Percentiles rank a stretch among this genome's conserved stretches.
phyloP scores from a whole-genome alignment of 2,888 invertebrate genomes.

The Hydraecia micacea region DNA sequence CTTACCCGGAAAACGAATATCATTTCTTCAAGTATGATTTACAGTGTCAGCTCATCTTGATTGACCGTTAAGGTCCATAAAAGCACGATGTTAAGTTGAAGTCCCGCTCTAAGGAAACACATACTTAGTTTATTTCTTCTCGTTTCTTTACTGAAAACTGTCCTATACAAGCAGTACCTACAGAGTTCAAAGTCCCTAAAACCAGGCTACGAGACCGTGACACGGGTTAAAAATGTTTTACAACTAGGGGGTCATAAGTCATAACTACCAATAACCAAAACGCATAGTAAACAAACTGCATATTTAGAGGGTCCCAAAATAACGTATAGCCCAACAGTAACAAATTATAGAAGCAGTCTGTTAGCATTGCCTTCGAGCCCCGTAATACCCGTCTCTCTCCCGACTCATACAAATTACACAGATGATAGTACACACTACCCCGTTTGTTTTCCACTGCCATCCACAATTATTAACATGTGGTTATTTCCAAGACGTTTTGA shows the following conservation, averaged over 20 bases:
- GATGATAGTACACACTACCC: slow-evolving; percentile 25
- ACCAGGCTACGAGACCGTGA: neutral
- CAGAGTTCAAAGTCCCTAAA: neutral
- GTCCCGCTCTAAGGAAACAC: neutral
- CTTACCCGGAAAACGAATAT: neutral
- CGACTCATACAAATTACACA: slow-evolving; percentile 39
- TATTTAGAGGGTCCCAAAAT: slow-evolving; percentile 19
- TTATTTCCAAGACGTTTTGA: slow-evolving; percentile 50
- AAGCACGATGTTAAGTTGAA: neutral
- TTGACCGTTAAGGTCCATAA: neutral
- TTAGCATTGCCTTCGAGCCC: slow-evolving; percentile 38
- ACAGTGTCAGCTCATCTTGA: neutral
- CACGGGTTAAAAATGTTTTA: neutral
- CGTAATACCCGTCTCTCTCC: slow-evolving; percentile 17
- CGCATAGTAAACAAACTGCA: slow-evolving; percentile 16
- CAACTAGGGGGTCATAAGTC: neutral
- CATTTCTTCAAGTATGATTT: neutral
- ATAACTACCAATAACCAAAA: neutral
- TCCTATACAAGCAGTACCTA: neutral
- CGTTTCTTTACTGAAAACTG: neutral
- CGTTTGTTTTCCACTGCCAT: slow-evolving; percentile 31
- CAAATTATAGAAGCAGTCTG: slow-evolving; percentile 40
- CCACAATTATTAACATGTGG: slow-evolving; percentile 44
- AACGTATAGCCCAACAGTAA: slow-evolving; percentile 16
- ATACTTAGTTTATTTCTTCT: neutral